Conservation (phyloP, 2,797 vertebrate species). For the Capromys pilorides region DNA sequence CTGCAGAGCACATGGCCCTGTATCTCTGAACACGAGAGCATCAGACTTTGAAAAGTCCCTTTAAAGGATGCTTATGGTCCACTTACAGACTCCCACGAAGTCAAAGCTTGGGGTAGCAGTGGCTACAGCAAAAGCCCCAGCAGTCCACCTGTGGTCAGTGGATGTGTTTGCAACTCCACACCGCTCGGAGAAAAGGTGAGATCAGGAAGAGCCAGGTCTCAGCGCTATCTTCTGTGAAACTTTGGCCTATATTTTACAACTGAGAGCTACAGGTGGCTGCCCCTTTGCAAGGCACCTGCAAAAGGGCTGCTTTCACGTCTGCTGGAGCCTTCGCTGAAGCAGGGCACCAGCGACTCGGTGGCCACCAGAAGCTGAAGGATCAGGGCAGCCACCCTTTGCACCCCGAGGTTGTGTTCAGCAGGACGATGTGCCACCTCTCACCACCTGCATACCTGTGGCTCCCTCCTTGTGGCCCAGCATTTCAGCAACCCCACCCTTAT, state of each 20-base stretch:
- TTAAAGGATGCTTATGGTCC: not conserved
- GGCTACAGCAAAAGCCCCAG: not conserved
- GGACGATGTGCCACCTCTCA: not conserved
- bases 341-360: rapidly evolving
- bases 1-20: not conserved
- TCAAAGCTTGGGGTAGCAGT: not conserved
- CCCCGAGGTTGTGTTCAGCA: not conserved
- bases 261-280: not conserved
- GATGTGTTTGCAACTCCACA: not conserved
- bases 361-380: not conserved
- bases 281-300: not conserved
- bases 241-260: constrained; percentile 30
- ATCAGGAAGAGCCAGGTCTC: not conserved
- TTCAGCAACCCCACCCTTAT: not conserved
- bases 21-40: not conserved
- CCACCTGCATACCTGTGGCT: not conserved
- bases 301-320: not conserved
- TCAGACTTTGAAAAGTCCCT: not conserved
- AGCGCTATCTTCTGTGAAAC: not conserved
- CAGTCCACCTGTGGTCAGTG: not conserved
- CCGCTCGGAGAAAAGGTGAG: not conserved
- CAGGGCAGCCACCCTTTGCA: not conserved
- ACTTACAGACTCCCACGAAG: not conserved
- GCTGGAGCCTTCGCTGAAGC: not conserved
- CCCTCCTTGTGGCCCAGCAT: not conserved